phyloP scores from a whole-genome alignment of 35 echinoderm and acorn worm genomes.

The Apostichopus japonicus region DNA sequence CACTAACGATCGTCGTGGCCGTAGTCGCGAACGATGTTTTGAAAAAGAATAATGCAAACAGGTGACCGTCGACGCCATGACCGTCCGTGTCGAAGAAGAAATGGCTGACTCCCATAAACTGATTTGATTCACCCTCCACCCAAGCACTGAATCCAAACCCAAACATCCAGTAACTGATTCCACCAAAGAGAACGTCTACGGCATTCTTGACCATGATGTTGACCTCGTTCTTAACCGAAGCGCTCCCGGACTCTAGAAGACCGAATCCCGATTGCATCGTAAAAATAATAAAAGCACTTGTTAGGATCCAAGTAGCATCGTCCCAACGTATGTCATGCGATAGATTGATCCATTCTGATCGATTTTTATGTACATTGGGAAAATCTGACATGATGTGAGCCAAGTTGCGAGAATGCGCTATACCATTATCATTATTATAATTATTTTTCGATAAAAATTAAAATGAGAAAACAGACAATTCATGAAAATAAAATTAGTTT shows the following conservation, averaged over 20 bases:
- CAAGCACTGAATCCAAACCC: slow-evolving; percentile 56
- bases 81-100: slow-evolving; percentile 35
- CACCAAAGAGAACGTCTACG: slow-evolving; percentile 83
- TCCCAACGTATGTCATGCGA: slow-evolving; percentile 58
- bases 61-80: slow-evolving; percentile 38
- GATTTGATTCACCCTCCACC: slow-evolving; percentile 20
- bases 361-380: no score
- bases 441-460: no score
- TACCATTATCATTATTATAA: no score
- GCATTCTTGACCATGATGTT: slow-evolving; percentile 92
- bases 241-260: slow-evolving; percentile 78
- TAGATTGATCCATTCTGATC: no score
- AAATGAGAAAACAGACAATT: no score
- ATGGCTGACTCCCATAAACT: slow-evolving; percentile 55
- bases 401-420: no score
- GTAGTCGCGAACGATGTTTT: slow-evolving; percentile 93
- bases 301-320: slow-evolving; percentile 89
- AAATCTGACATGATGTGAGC: no score
- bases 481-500: no score
- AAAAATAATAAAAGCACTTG: slow-evolving; percentile 89
- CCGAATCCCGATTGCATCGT: slow-evolving; percentile 95
- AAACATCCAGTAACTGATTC: slow-evolving; percentile 66
- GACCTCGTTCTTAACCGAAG: slow-evolving; percentile 82
- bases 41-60: slow-evolving; percentile 87
- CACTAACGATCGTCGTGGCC: slow-evolving; percentile 90